Percentiles rank a stretch among this genome's conserved stretches.
phyloP scores from a whole-genome alignment of 2,888 invertebrate species.

The Herminia tarsipennalis region DNA sequence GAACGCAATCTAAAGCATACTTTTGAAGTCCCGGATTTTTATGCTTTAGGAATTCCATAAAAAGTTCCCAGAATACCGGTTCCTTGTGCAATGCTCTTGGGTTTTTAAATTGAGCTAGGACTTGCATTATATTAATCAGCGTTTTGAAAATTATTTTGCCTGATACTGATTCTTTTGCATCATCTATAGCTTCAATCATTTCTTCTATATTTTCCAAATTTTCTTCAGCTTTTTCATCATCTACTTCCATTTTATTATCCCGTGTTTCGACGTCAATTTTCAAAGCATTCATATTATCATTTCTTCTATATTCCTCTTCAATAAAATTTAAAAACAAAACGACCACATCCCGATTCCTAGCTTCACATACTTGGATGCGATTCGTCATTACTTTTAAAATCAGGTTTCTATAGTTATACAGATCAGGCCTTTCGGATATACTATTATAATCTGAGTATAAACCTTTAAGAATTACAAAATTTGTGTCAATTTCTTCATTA shows the following conservation, averaged over 20 bases:
- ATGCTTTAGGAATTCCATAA: conserved; percentile 92
- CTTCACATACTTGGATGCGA: conserved; percentile 91
- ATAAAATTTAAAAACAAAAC: conserved; percentile 93
- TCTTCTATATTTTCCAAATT: conserved; percentile 65
- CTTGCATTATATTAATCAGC: conserved; percentile 88
- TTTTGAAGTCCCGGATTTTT: conserved; percentile 93
- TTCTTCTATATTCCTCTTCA: conserved; percentile 84
- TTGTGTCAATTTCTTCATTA: conserved; percentile 65
- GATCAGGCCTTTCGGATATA: conserved; percentile 88
- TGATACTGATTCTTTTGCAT: conserved; percentile 63
- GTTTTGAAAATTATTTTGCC: conserved; percentile 80
- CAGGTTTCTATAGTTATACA: conserved; percentile 90
- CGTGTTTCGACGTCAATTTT: conserved; percentile 87
- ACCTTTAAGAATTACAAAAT: conserved; percentile 59
- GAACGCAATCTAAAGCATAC: conserved; percentile 93
- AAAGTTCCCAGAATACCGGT: conserved; percentile 90
- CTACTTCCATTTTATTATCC: conserved; percentile 70
- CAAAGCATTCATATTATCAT: conserved; percentile 67
- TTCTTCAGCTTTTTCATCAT: conserved; percentile 57
- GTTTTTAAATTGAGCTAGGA: conserved; percentile 92
- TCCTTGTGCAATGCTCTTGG: conserved; percentile 93
- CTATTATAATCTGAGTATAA: conserved; percentile 70
- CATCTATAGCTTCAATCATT: conserved; percentile 63
- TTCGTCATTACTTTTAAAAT: conserved; percentile 92
- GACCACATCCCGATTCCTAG: conserved; percentile 92